Evolutionary conservation across 2,113 vertebrate species (phyloP).

Genomic region (Ochotona curzoniae): DNA sequence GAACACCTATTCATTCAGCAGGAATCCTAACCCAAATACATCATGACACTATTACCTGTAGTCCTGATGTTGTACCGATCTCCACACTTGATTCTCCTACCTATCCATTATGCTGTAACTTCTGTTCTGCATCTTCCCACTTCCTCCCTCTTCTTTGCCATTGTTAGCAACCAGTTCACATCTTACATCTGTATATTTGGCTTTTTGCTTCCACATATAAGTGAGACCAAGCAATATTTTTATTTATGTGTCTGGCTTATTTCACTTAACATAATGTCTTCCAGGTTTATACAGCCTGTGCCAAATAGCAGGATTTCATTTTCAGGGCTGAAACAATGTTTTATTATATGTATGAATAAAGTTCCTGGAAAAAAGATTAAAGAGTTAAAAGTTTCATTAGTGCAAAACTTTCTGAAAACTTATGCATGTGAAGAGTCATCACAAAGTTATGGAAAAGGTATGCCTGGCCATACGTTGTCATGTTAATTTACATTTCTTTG

Average conservation of each 20-base stretch:
- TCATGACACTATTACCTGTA: not conserved
- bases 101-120: not conserved
- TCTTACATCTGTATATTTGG: not conserved
- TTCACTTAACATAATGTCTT: conserved; percentile 6
- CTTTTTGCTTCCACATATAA: not conserved
- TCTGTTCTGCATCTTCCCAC: not conserved
- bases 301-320: not conserved
- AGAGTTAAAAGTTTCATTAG: too few relatives aligned
- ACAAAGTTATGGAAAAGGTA: too few relatives aligned
- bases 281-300: not conserved
- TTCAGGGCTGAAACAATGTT: not conserved
- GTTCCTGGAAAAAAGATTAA: too few relatives aligned
- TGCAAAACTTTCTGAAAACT: too few relatives aligned
- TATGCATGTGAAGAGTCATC: too few relatives aligned
- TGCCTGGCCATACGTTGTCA: not conserved
- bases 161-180: not conserved
- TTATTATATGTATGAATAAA: not conserved
- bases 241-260: not conserved
- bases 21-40: not conserved
- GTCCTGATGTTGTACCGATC: not conserved
- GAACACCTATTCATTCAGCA: not conserved
- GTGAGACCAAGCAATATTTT: not conserved
- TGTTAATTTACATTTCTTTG: not conserved
- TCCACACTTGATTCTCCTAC: not conserved
- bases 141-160: not conserved